These are phyloP conservation scores for Cephalopholis sonnerati DNA, from an alignment of 2,113 vertebrate genomes.

Conservation along the genomic window DNA sequence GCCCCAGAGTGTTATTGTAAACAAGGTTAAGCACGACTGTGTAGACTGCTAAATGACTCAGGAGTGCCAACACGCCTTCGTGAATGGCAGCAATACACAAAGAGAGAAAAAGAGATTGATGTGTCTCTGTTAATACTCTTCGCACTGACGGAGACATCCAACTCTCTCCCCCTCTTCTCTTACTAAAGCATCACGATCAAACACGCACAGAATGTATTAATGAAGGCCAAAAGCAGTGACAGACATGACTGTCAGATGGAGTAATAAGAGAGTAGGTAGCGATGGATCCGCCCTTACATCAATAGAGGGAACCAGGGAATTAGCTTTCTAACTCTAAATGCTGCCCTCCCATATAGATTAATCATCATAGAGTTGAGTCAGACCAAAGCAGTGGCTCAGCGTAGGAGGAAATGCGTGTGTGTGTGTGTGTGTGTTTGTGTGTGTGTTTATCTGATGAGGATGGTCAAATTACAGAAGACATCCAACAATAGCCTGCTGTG, in stretches of 20 bases:
- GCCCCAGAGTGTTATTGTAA: background rate
- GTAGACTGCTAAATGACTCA: slow-evolving; percentile 33
- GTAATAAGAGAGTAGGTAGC: slow-evolving; percentile 24
- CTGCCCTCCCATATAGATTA: slow-evolving; percentile 43
- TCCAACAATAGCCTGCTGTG: background rate
- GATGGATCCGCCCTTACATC: slow-evolving; percentile 40
- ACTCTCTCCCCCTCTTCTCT: background rate
- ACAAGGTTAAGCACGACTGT: slow-evolving; percentile 18
- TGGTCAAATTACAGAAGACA: slow-evolving; percentile 32
- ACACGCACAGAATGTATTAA: background rate
- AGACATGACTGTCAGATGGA: slow-evolving; percentile 14
- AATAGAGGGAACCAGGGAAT: slow-evolving; percentile 28
- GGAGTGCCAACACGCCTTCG: background rate
- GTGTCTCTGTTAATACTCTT: background rate
- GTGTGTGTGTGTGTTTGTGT: background rate
- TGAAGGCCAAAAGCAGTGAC: slow-evolving; percentile 7
- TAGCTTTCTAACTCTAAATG: slow-evolving; percentile 23
- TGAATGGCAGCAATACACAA: slow-evolving; percentile 11
- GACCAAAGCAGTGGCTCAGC: slow-evolving; percentile 1
- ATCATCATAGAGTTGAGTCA: slow-evolving; percentile 32
- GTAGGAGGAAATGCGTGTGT: background rate
- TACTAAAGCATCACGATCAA: background rate
- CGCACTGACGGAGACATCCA: background rate
- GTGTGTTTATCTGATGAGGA: background rate
- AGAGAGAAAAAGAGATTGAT: slow-evolving; percentile 18